Evolutionary conservation across 2,888 invertebrate species (phyloP).

Genomic region (Diarsia mendica): DNA sequence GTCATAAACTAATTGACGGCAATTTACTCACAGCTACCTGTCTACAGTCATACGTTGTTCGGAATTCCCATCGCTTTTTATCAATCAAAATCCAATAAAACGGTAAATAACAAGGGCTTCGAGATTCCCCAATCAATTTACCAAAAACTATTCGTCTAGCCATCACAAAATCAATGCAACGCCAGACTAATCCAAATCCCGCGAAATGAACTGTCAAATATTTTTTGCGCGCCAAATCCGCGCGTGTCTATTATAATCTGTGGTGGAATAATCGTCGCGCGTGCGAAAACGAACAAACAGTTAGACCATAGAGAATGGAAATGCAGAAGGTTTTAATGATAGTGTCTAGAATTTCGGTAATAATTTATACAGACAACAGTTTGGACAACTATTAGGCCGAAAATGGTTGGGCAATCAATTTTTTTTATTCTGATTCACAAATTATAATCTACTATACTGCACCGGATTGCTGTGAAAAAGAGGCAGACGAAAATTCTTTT

Average conservation of each 20-base stretch:
- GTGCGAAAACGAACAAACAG: constrained; percentile 65
- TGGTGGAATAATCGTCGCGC: constrained; percentile 65
- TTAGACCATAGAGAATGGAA: constrained; percentile 41
- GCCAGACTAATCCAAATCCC: constrained; percentile 58
- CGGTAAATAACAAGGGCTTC: constrained; percentile 11
- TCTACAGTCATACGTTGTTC: neutral
- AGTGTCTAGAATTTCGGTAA: neutral
- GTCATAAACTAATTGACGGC: constrained; percentile 11
- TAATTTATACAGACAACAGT: neutral
- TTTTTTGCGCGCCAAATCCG: constrained; percentile 59
- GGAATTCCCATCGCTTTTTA: constrained; percentile 5
- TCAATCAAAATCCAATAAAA: constrained; percentile 19
- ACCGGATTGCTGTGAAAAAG: neutral
- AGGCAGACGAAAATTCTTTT: neutral
- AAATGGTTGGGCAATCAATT: neutral
- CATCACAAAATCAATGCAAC: constrained; percentile 29
- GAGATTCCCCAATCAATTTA: constrained; percentile 35
- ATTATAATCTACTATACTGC: neutral
- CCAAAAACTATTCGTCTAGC: constrained; percentile 51
- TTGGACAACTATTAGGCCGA: neutral
- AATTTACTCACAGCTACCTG: constrained; percentile 20
- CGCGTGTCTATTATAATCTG: constrained; percentile 63
- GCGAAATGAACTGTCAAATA: constrained; percentile 65
- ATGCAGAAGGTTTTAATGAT: constrained; percentile 36
- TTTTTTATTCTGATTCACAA: neutral